Conservation (phyloP, 2,888 invertebrate species). For the Empis stercorea region DNA sequence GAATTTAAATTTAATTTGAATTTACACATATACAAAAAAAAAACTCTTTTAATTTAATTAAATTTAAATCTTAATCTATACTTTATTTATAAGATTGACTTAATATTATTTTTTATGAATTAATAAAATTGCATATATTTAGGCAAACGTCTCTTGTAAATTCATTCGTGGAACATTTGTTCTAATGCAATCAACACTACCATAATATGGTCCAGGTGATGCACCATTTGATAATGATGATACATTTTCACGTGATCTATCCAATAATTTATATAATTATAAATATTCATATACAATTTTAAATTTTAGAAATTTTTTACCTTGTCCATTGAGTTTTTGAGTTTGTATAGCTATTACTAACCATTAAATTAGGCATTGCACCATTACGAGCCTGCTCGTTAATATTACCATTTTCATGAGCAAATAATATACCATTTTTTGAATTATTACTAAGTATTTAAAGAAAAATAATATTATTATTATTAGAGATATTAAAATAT, state of each 20-base stretch:
- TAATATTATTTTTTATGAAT: no score
- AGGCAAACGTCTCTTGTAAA: no score
- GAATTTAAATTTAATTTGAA: no score
- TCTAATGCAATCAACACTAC: neutral
- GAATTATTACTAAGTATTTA: neutral
- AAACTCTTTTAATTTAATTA: no score
- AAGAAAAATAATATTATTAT: neutral
- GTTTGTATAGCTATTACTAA: slow-evolving; percentile 65
- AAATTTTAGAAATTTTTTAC: slow-evolving; percentile 27
- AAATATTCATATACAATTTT: neutral
- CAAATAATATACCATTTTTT: slow-evolving; percentile 5
- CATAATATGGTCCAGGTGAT: neutral
- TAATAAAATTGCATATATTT: no score
- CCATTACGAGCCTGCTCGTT: slow-evolving; percentile 53
- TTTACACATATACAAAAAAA: no score
- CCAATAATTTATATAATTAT: neutral
- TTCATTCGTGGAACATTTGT: no score
- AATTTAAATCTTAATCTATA: no score
- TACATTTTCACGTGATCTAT: neutral
- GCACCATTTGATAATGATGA: neutral
- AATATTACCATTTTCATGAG: slow-evolving; percentile 40
- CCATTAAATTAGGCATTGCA: slow-evolving; percentile 62
- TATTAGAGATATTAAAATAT: slow-evolving; percentile 1
- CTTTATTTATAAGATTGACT: no score
- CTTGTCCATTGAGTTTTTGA: slow-evolving; percentile 38